Percentiles rank a stretch among this genome's conserved stretches.
Conservation (phyloP, 1,140 invertebrate genomes). For the Drosophila busckii region DNA sequence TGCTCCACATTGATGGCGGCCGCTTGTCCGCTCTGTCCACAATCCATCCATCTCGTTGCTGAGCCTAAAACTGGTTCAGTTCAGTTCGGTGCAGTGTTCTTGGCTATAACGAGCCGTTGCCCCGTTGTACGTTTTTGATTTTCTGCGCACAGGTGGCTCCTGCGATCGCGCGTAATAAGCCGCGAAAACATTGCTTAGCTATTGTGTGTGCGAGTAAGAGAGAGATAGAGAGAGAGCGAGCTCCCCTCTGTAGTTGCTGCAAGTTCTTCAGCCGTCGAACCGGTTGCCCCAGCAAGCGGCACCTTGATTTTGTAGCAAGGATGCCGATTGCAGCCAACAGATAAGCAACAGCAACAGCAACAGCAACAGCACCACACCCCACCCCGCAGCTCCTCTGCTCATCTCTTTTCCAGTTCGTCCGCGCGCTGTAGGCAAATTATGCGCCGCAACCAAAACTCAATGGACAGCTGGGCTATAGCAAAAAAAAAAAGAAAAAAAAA, state of each 20-base stretch:
- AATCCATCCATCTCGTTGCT: conserved; percentile 58
- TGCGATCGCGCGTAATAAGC: conserved; percentile 71
- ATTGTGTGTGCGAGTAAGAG: too few relatives aligned
- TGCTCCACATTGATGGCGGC: conserved; percentile 66
- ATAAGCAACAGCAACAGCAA: too few relatives aligned
- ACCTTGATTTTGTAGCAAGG: conserved; percentile 42
- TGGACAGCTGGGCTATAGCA: conserved; percentile 9
- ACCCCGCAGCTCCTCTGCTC: not conserved
- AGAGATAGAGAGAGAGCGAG: too few relatives aligned
- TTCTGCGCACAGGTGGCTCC: conserved; percentile 67
- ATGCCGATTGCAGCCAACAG: conserved; percentile 25
- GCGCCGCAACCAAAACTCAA: conserved; percentile 4
- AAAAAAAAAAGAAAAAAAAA: not conserved
- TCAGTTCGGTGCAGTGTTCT: conserved; percentile 4
- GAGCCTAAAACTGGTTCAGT: conserved; percentile 57
- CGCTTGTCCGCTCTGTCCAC: conserved; percentile 33
- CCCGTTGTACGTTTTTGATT: conserved; percentile 72
- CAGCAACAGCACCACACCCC: too few relatives aligned
- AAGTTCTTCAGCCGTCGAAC: conserved; percentile 31
- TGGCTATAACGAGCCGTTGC: conserved; percentile 57
- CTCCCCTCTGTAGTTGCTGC: not conserved
- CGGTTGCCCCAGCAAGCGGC: conserved; percentile 42
- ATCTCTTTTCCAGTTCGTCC: not conserved
- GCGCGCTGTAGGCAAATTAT: conserved; percentile 38
- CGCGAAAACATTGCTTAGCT: conserved; percentile 71